Evolutionary conservation across 2,888 invertebrate species (phyloP), one percentile per base, ranked within the genome.

Genomic region (Ophraella communa): DNA sequence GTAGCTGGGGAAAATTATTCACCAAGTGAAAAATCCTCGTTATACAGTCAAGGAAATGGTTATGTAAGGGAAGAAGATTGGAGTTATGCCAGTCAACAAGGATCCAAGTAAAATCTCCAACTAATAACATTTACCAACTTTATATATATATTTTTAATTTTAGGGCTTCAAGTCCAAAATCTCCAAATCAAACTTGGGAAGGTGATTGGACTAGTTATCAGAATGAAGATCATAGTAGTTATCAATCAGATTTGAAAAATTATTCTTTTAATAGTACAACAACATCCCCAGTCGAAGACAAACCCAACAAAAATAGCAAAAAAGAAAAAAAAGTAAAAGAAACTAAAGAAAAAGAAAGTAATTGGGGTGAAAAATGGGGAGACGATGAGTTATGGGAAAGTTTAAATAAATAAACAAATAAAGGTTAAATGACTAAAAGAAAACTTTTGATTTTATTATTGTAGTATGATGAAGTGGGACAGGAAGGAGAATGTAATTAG

Each of bases 351-450:
- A 72, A 71, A 17, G 76, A 77, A 55, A 76, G 75, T 56, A 72
- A 71, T 42, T 79, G 78, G 77, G 79, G 82, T 65, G 81, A 81
- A 61, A 84, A 83, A 72, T 86, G 82, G 79, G 85, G 85, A 57
- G 88, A 87, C 71, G 87, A 88, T 74, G 87, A 87, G 76, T 83
- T 87, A 45, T 87, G 87, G 87, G 84, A 87, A 74, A 84, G 86
- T 77, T 78, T 87, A 69, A 87, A 87, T 80, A 85, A 86, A 74
- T 89, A 82, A 87, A 14, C 3, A 11, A 30, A 10, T 39, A 17
- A 7, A 17, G 39, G n/a, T 5, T n/a, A 14, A 17, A 7, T 14
- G 2, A 17, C 14, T 4, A 14, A 14, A 17, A 14, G 4, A n/a
- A 39, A 39, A 2, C n/a, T 14, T 35, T n/a, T 33, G 1, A 35